Conservation (phyloP, 1,140 invertebrate species). For the Penaeus indicus region DNA sequence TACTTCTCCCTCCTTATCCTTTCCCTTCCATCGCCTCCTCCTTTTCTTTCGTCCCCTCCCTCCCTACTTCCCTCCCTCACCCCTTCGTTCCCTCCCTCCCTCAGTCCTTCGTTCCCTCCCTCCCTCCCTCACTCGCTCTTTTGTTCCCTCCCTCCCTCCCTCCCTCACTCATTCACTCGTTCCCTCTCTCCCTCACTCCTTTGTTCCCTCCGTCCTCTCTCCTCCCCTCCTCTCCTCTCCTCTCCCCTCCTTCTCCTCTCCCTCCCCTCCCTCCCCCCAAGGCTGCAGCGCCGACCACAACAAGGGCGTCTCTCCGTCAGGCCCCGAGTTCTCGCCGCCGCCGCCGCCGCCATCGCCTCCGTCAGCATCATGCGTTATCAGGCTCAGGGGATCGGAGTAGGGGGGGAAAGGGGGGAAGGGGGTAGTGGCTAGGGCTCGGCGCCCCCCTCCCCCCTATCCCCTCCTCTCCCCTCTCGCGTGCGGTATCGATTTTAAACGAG, state of each 20-base stretch:
- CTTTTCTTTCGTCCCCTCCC: background rate
- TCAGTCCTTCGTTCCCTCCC: background rate
- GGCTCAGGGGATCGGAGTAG: background rate
- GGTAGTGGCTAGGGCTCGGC: background rate
- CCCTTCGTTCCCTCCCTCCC: background rate
- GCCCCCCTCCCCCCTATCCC: background rate
- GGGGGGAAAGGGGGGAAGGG: background rate
- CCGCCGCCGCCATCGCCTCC: constrained; percentile 19
- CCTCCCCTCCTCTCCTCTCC: background rate
- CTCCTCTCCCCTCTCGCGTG: background rate
- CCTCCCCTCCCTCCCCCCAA: too few relatives aligned
- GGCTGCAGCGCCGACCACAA: background rate
- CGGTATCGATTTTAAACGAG: constrained; percentile 45
- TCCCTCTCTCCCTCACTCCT: background rate
- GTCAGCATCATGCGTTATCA: constrained; percentile 4
- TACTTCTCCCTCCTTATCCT: background rate
- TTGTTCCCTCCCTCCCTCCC: too few relatives aligned
- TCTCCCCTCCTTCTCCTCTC: too few relatives aligned
- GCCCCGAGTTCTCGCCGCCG: background rate
- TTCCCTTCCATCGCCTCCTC: constrained; percentile 10
- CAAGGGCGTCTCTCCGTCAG: background rate
- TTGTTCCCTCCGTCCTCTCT: background rate
- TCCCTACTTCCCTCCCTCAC: background rate
- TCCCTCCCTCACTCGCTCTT: background rate
- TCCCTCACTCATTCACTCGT: too few relatives aligned